Evolutionary conservation across 2,888 invertebrate genomes (phyloP).

Genomic region (Phengaris arion): DNA sequence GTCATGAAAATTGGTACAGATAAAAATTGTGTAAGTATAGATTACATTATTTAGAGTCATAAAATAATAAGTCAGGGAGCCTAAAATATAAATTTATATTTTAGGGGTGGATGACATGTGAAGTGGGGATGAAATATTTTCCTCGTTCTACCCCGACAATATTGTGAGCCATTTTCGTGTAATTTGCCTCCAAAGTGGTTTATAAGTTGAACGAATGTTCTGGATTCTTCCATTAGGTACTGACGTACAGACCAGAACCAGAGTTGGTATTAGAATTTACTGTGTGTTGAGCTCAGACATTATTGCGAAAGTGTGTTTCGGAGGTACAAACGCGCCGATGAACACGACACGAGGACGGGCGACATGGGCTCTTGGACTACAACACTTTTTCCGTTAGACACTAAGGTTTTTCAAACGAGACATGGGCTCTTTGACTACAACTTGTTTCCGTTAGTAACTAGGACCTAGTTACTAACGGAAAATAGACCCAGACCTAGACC

Average conservation of each 20-base stretch:
- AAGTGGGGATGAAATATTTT: no score
- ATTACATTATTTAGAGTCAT: no score
- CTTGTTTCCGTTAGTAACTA: not conserved
- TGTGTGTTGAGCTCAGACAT: conserved; percentile 12
- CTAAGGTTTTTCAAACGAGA: not conserved
- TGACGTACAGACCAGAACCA: not conserved
- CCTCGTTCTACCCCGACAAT: no score
- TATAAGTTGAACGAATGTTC: not conserved
- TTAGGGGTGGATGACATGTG: no score
- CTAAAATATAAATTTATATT: no score
- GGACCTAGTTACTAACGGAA: no score
- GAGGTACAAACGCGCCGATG: conserved; percentile 27
- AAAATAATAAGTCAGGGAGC: no score
- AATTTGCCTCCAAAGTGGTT: no score
- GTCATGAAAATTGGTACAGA: no score
- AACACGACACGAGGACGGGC: conserved; percentile 27
- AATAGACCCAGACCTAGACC: no score
- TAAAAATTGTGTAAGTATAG: no score
- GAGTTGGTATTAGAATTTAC: conserved; percentile 18
- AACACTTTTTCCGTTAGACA: conserved; percentile 13
- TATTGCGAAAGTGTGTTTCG: conserved; percentile 29
- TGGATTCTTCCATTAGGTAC: conserved; percentile 6
- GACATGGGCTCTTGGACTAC: conserved; percentile 20
- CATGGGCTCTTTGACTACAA: not conserved
- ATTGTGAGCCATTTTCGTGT: no score